Evolutionary conservation across 2,113 vertebrate species (phyloP).

Genomic region (Baryphthengus martii): DNA sequence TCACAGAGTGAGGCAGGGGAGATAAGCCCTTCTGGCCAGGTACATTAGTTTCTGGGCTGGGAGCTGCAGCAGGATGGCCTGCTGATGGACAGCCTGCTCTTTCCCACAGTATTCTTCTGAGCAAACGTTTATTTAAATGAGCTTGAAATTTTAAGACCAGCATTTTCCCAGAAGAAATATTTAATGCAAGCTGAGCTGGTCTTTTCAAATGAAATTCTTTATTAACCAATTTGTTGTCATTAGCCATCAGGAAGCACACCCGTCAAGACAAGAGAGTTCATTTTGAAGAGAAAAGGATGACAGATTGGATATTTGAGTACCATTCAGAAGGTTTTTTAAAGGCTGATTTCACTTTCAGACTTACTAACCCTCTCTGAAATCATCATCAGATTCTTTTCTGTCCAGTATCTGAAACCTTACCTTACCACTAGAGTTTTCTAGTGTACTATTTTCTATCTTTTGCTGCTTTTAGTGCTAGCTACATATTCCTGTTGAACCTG

Average conservation of each 20-base stretch:
- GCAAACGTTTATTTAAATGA: not conserved
- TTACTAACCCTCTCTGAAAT: not conserved
- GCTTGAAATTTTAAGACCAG: not conserved
- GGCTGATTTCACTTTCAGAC: not conserved
- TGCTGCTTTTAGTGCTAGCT: not conserved
- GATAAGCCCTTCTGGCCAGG: not conserved
- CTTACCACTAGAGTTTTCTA: not conserved
- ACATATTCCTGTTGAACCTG: not conserved
- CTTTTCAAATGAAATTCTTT: not conserved
- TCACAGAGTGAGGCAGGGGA: not conserved
- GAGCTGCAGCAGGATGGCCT: not conserved
- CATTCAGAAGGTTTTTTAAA: not conserved
- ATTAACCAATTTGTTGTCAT: not conserved
- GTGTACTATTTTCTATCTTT: not conserved
- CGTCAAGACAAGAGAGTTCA: not conserved
- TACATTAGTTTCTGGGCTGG: not conserved
- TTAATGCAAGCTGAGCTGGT: not conserved
- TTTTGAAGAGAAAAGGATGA: not conserved
- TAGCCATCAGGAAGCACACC: not conserved
- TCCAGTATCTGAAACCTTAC: not conserved
- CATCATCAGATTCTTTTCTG: not conserved
- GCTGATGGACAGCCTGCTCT: not conserved
- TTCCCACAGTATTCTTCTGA: not conserved
- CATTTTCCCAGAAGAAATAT: not conserved
- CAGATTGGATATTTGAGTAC: not conserved